Base-by-base conservation (phyloP, 2,888 invertebrate genomes). In the Eristalis intricaria region DNA sequence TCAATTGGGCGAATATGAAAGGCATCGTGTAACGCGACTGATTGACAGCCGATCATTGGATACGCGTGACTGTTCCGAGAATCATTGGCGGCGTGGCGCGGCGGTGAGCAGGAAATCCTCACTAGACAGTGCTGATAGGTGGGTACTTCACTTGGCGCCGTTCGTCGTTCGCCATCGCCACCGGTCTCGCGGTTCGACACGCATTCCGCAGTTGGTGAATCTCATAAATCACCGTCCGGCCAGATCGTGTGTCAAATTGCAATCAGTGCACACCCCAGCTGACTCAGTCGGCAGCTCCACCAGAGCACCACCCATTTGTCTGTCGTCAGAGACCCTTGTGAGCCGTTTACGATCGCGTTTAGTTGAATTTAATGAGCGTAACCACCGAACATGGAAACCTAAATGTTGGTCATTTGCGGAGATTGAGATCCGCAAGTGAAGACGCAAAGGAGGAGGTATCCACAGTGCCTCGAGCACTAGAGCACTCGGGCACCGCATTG, bases 351-450 rank as follows among this genome's bases (percentile, higher is more conserved):
- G 83, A 76, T 32, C 64, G 70, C 87, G 50, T 80, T 84, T 81
- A 88, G 84, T 88, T 60, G 43, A 84, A 61, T 66, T 84, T 84
- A 88, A 88, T 84, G 77, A 84, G 80, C 69, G 61, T 84, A 83
- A 87, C 75, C 71, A 84, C 75, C 23, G 43, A 78, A 70, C 78
- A 82, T 38, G 69, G 63, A 82, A 66, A 32, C 66, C 63, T 50
- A 77, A 77, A 78, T 69, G 43, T 26, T 78, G 68, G 60, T 77
- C 82, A 82, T 78, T 85, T 82, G 64, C 70, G 56, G 76, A 85
- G 32, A 32, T 32, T 32, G 32, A 32, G 32, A 32, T 74, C 81
- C 19, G 74, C 80, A 56, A 85, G 74, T 76, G 76, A 61, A 76
- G 50, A 76, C 38, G 11, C 32, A 32, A 32, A 32, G 32, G 8